phyloP scores from a whole-genome alignment of 2,797 vertebrate genomes.

The Monodelphis domestica region DNA sequence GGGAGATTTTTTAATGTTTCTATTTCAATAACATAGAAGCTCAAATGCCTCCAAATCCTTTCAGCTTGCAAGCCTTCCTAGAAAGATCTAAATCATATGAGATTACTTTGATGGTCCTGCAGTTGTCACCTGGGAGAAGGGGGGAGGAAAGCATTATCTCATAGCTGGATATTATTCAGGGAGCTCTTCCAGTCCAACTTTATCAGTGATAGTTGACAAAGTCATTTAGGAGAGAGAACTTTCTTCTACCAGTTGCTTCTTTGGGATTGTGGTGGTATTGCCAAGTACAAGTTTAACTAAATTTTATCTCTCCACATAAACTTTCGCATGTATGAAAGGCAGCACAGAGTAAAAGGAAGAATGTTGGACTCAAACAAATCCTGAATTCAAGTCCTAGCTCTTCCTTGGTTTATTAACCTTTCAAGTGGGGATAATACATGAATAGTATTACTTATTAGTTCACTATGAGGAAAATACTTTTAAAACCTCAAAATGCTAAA shows the following conservation, averaged over 20 bases:
- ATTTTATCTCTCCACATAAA: not conserved
- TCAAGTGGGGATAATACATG: not conserved
- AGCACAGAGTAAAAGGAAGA: not conserved
- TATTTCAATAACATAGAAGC: conserved; percentile 38
- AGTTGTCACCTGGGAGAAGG: not conserved
- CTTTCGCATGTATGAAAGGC: not conserved
- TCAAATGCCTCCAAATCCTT: not conserved
- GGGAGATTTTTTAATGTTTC: conserved; percentile 39
- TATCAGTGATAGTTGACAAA: not conserved
- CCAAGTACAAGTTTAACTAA: not conserved
- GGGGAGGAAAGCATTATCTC: not conserved
- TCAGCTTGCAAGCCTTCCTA: conserved; percentile 25
- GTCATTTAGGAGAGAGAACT: not conserved
- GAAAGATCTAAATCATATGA: conserved; percentile 40
- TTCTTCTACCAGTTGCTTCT: not conserved
- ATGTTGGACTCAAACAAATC: not conserved
- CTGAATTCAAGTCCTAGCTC: not conserved
- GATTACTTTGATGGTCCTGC: not conserved
- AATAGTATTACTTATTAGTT: not conserved
- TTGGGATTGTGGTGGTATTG: not conserved
- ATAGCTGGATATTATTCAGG: not conserved
- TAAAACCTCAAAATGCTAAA: not conserved
- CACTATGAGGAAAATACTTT: not conserved
- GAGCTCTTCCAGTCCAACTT: not conserved
- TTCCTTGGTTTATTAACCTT: not conserved